These are phyloP conservation scores for Eurystomus gularis DNA, from an alignment of 2,113 vertebrate genomes.

Conservation along the genomic window DNA sequence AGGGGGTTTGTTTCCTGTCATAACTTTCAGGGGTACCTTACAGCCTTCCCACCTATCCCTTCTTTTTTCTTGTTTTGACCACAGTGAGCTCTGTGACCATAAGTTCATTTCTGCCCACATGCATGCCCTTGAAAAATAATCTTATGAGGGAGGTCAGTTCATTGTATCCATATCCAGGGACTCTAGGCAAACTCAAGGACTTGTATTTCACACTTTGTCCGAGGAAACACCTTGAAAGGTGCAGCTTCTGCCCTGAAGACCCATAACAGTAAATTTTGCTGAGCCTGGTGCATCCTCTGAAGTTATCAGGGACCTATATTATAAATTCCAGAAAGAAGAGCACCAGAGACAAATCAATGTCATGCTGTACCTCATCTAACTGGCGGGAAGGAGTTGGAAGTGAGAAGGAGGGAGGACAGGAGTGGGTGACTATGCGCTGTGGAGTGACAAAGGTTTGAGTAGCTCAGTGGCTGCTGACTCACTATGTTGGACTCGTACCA, in stretches of 20 bases:
- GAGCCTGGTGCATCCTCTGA: neutral
- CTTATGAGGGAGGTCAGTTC: neutral
- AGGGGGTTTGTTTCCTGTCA: neutral
- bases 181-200: neutral
- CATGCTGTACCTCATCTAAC: neutral
- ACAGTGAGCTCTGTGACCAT: neutral
- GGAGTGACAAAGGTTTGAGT: neutral
- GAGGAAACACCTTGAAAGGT: neutral
- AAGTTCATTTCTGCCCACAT: neutral
- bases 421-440: neutral
- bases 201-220: neutral
- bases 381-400: neutral
- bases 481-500: accelerated
- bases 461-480: neutral
- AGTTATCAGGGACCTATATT: neutral
- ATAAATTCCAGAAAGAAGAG: neutral
- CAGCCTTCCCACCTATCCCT: neutral
- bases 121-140: neutral
- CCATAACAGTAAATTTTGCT: neutral
- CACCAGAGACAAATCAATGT: neutral
- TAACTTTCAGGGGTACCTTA: neutral
- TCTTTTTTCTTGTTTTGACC: neutral
- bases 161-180: neutral
- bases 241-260: neutral
- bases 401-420: too few relatives aligned